Evolutionary conservation across 2,797 vertebrate genomes (phyloP), one percentile per base, ranked within the genome.

Genomic region (Triplophysa bombifrons): DNA sequence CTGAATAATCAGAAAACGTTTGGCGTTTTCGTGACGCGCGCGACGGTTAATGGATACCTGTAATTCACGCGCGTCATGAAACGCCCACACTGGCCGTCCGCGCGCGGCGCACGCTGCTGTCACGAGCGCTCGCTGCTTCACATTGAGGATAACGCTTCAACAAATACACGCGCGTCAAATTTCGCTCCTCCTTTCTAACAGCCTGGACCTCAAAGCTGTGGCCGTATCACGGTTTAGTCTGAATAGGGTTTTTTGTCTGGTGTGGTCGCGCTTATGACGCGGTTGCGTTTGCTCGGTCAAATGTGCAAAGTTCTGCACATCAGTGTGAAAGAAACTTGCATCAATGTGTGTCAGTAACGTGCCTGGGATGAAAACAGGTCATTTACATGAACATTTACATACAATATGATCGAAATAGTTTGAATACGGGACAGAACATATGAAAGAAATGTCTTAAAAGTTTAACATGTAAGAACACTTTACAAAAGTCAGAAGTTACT

Each of bases 141-240:
- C 44, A 55, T 17, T 25, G 60, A 70, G 30, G 30, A 83, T 79
- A 70, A 76, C 72, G 76, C 74, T 55, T 74, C 48, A 55, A 50
- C 44, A 78, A 74, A 70, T 20, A 50, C 27, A 48, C 61, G 64
- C 38, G 64, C 44, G 41, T 56, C 30, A 34, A 65, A 27, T 2
- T n/a, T 70, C 60, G 81, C 85, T 83, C 85, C 85, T 84, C 81
- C 85, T 84, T 76, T 82, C 85, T 82, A 80, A 84, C 63, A 56
- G 48, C 83, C 82, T 84, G 55, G 53, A 61, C 44, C 65, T 60
- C 55, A 53, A 66, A 80, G 50, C 22, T 48, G 53, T 20, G 20
- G 56, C 22, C 13, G 63, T 14, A 61, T 44, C 22, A 75, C 61
- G 44, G 56, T 55, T 76, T 46, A 17, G 17, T 48, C 61, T 30